Percentiles rank a stretch among this genome's conserved stretches.
Conservation (phyloP, 2,113 vertebrate species). For the Saccopteryx leptura region DNA sequence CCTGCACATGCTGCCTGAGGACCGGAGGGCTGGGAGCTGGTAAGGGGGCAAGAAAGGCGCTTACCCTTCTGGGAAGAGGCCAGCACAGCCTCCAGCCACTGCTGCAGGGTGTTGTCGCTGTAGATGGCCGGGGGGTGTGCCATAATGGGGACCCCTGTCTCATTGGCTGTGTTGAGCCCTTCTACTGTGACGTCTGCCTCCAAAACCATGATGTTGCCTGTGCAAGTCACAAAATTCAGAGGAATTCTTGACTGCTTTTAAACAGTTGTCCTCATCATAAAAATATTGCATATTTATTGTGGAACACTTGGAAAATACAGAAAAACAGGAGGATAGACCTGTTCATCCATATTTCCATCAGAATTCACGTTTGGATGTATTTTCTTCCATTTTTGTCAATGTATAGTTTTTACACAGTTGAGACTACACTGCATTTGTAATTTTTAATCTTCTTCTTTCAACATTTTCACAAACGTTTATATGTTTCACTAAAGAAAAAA, state of each 20-base stretch:
- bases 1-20: background rate
- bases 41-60: background rate
- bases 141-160: slow-evolving; percentile 92
- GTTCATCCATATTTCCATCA: background rate
- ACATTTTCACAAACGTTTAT: background rate
- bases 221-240: background rate
- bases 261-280: background rate
- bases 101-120: slow-evolving; percentile 92
- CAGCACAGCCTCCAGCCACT: slow-evolving; percentile 92
- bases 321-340: background rate
- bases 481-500: background rate
- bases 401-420: background rate
- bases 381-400: background rate
- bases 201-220: slow-evolving; percentile 90
- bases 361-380: background rate
- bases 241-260: background rate
- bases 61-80: slow-evolving; percentile 89
- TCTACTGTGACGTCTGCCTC: slow-evolving; percentile 91
- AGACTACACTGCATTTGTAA: background rate
- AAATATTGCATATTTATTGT: background rate
- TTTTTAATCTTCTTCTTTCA: background rate
- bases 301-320: slow-evolving; percentile 33
- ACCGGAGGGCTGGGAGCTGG: background rate
- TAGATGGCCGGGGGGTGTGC: slow-evolving; percentile 91
- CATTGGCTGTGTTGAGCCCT: slow-evolving; percentile 87